Conservation (phyloP, 2,888 invertebrate species). For the Brenthis daphne region DNA sequence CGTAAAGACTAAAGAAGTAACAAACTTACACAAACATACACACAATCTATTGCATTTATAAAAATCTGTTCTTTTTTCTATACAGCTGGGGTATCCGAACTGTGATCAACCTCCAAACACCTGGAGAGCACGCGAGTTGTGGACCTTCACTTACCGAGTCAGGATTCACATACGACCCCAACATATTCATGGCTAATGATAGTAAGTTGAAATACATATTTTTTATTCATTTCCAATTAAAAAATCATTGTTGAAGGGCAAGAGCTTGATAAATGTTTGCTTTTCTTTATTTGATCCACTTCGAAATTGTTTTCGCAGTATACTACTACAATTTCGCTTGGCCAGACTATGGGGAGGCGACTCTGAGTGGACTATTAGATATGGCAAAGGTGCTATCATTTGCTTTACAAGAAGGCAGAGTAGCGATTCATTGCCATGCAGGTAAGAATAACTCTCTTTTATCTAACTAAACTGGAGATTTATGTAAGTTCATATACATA, state of each 20-base stretch:
- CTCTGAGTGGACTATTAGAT: conserved; percentile 88
- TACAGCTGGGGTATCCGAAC: conserved; percentile 89
- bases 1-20: no score
- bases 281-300: not conserved
- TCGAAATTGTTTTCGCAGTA: conserved; percentile 75
- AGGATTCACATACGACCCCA: conserved; percentile 93
- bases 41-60: no score
- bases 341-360: conserved; percentile 92
- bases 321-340: conserved; percentile 95
- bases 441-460: conserved; percentile 69
- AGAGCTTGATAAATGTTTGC: no score
- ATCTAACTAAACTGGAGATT: not conserved
- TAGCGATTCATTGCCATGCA: conserved; percentile 95
- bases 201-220: conserved; percentile 80
- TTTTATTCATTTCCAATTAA: not conserved
- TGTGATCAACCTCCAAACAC: conserved; percentile 92
- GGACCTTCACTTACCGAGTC: conserved; percentile 88
- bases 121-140: conserved; percentile 93
- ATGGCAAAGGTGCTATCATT: conserved; percentile 96
- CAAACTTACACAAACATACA: no score
- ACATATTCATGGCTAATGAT: conserved; percentile 91
- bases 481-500: no score
- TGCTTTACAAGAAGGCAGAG: conserved; percentile 89
- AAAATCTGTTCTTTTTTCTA: conserved; percentile 24
- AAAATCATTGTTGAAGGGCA: not conserved